These are phyloP conservation scores for cattle (Bos taurus) DNA, from an alignment of 2,113 vertebrate genomes.

Conservation along the genomic window ARS-UCD2.0 NC_037335.1:83424501-83425000, in stretches of 20 bases:
- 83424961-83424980: not conserved
- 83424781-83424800: not conserved
- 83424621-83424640: not conserved
- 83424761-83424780: not conserved
- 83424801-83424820: not conserved
- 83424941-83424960: not conserved
- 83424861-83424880: not conserved
- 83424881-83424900: not conserved
- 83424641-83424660: not conserved
- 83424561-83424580: not conserved
- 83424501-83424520: not conserved
- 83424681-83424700: not conserved
- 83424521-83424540: not conserved
- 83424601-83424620: not conserved
- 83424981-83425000: not conserved
- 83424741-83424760: not conserved
- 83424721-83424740: not conserved
- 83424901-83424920: not conserved
- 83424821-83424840: not conserved
- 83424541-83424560: not conserved
- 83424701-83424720: not conserved
- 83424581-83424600: not conserved
- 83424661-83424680: not conserved
- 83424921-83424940: not conserved
- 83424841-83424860: not conserved